phyloP scores from a whole-genome alignment of 1,140 invertebrate genomes.

The Pogonomyrmex barbatus region DNA sequence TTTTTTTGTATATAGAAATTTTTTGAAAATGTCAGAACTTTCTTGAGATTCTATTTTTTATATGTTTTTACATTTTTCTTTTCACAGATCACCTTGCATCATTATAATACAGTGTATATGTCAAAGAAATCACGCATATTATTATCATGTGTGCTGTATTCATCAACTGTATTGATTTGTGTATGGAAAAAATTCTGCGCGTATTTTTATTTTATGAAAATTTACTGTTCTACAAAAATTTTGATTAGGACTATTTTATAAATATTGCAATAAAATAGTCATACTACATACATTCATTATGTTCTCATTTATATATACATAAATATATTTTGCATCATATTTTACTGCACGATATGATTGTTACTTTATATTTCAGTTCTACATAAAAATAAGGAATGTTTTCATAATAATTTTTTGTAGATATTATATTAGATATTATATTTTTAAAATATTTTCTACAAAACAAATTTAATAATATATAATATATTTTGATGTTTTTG shows the following conservation, averaged over 20 bases:
- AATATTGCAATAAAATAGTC: not conserved
- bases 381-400: not conserved
- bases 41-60: slow-evolving; percentile 8
- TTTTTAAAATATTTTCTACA: slow-evolving; percentile 9
- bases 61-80: slow-evolving; percentile 16
- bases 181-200: not conserved
- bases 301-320: not conserved
- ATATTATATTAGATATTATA: no score
- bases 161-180: slow-evolving; percentile 14
- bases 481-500: slow-evolving; percentile 16
- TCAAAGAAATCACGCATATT: slow-evolving; percentile 1
- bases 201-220: slow-evolving; percentile 30
- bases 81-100: slow-evolving; percentile 33
- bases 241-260: slow-evolving; percentile 1
- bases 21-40: slow-evolving; percentile 18
- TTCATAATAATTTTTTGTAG: not conserved
- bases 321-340: slow-evolving; percentile 25
- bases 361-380: not conserved
- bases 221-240: not conserved
- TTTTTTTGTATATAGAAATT: not conserved
- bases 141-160: slow-evolving; percentile 35
- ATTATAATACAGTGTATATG: slow-evolving; percentile 3
- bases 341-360: not conserved
- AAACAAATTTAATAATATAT: not conserved
- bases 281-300: not conserved